A percentile compares a stretch with the other conserved stretches of the same genome.
These are phyloP conservation scores for Stenurella melanura DNA, from an alignment of 2,888 invertebrate genomes.

Conservation along the genomic window DNA sequence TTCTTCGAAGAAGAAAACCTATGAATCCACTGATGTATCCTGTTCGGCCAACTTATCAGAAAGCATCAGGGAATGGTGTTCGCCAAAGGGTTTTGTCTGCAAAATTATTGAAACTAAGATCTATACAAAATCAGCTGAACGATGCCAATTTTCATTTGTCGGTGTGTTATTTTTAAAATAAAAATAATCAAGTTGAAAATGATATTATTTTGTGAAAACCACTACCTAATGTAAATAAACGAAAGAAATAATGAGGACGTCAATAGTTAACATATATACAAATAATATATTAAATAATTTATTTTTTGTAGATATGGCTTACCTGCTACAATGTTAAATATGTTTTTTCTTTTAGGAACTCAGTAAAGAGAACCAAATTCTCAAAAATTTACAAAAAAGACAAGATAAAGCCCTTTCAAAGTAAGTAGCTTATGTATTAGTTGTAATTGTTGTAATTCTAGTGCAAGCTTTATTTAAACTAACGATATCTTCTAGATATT, in stretches of 20 bases:
- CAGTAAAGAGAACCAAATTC: conserved; percentile 83
- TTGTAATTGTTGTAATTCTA: background rate
- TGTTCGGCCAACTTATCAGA: conserved; percentile 54
- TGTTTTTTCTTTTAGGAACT: conserved; percentile 75
- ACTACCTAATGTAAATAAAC: no score
- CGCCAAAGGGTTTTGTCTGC: conserved; percentile 84
- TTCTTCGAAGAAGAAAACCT: conserved; percentile 69
- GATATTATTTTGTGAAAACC: no score
- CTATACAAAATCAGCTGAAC: conserved; percentile 86
- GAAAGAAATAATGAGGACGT: no score
- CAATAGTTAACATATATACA: no score
- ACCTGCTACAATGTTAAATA: background rate
- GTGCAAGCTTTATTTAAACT: no score
- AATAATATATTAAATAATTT: background rate
- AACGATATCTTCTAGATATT: no score
- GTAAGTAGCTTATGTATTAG: conserved; percentile 67
- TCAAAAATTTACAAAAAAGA: conserved; percentile 85
- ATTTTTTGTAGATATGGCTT: background rate
- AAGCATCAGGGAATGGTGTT: conserved; percentile 62
- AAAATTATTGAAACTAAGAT: conserved; percentile 83
- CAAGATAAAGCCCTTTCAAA: conserved; percentile 86
- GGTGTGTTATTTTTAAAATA: conserved; percentile 71
- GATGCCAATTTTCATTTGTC: conserved; percentile 87
- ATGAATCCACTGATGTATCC: conserved; percentile 69
- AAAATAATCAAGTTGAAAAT: background rate